Base-by-base conservation (phyloP, 2,113 vertebrate species). In the Speoplatyrhinus poulsoni region DNA sequence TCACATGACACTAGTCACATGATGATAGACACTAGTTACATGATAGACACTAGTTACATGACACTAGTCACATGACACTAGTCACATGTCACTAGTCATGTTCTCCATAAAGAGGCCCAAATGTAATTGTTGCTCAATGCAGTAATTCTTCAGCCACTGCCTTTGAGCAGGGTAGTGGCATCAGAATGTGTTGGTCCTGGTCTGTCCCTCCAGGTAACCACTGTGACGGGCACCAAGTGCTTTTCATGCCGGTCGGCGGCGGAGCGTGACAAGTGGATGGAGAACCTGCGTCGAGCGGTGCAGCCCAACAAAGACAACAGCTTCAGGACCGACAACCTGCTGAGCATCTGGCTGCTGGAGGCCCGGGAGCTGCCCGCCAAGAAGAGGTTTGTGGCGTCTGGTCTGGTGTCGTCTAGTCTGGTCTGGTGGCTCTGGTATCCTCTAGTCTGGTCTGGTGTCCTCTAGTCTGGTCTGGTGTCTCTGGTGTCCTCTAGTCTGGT, bases 241-340 rank as follows among this genome's bases (percentile, higher is more conserved):
- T 99, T 99, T 88, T 99, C 97, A 0, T 99, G 98, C 73, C 95
- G 98, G 7, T 99, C 98, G 0, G 95, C 96, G 4, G 97, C 98
- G 0, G 98, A 99, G 78, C 89, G 97, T 71, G 98, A 99, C 82
- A 99, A 99, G 88, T 99, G 98, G 98, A 99, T 99, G 98, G 98
- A 99, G 87, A 99, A 99, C 87, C 90, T 99, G 65, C 87, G 98
- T 48, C 89, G 98, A 61, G 98, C 98, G 0, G 96, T 99, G 57
- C 96, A 99, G 75, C 98, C 98, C 64, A 99, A 99, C 90, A 98
- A 98, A 89, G 98, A 99, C 93, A 99, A 99, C 88, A 99, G 95
- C 83, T 87, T 96, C 50, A 91, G 98, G 1, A 90, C 96, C 62
- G 98, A 99, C 85, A 98, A 99, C 65, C 90, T 98, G 70, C 92